Evolutionary conservation across 2,113 vertebrate species (phyloP).

Genomic region (Larimichthys crocea): DNA sequence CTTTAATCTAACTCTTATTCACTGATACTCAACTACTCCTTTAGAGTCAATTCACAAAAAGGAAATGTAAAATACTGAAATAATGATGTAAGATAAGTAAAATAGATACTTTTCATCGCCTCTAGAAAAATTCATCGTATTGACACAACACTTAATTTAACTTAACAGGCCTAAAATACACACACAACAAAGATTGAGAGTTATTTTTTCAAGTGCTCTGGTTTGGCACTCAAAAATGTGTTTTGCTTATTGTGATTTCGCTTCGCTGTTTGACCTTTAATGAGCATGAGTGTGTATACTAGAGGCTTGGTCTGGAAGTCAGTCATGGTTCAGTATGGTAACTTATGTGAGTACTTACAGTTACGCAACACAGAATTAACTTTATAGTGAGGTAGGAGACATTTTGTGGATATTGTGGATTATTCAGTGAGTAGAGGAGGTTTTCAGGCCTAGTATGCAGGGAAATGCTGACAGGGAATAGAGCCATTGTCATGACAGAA

Average conservation of each 20-base stretch:
- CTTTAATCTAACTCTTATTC: background rate
- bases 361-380: too few species aligned
- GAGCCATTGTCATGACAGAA: too few species aligned
- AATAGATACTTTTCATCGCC: background rate
- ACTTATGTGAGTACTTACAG: too few species aligned
- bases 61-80: background rate
- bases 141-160: too few species aligned
- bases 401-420: too few species aligned
- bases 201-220: background rate
- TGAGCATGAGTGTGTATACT: background rate
- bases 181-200: background rate
- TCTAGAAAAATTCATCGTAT: background rate
- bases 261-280: background rate
- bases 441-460: too few species aligned
- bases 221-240: background rate
- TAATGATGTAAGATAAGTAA: background rate
- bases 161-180: background rate
- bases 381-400: background rate
- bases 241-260: background rate
- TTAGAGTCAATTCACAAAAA: background rate
- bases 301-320: too few species aligned
- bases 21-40: background rate
- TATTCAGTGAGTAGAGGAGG: too few species aligned
- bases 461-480: too few species aligned
- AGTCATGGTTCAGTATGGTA: too few species aligned